Evolutionary conservation across 2,113 vertebrate species (phyloP).

Genomic region (Bubalus kerabau): DNA sequence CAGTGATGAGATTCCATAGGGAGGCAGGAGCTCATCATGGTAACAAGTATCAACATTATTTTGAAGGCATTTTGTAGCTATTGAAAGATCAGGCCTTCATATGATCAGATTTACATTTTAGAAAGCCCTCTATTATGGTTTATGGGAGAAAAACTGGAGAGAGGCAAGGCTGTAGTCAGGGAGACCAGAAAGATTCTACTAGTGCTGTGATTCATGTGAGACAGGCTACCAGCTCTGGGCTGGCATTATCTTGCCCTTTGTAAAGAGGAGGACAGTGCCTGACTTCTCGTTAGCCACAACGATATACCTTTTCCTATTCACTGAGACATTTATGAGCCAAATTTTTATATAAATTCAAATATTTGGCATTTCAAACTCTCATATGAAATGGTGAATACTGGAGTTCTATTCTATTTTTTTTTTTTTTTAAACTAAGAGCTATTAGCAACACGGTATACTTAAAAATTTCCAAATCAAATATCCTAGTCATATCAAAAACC

Average conservation of each 20-base stretch:
- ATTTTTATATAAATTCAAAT: slow-evolving; percentile 27
- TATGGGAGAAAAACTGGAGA: neutral
- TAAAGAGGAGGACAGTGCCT: neutral
- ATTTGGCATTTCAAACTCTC: slow-evolving; percentile 17
- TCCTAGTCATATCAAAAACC: slow-evolving; percentile 45
- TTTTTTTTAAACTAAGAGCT: slow-evolving; percentile 10
- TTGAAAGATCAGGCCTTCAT: neutral
- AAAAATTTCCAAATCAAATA: slow-evolving; percentile 62
- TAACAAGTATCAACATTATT: neutral
- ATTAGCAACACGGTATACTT: slow-evolving; percentile 41
- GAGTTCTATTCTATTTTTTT: neutral
- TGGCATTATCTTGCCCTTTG: neutral
- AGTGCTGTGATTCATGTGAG: neutral
- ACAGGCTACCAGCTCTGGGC: neutral
- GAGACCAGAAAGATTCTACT: neutral
- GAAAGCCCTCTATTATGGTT: neutral
- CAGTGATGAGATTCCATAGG: neutral
- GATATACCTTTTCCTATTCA: neutral
- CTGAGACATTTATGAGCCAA: neutral
- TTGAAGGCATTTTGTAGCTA: neutral
- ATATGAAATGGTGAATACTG: neutral
- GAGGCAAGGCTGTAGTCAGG: neutral
- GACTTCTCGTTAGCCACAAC: neutral
- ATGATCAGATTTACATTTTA: neutral
- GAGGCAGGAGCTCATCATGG: neutral